Evolutionary conservation across 1,140 invertebrate genomes (phyloP).

Genomic region (Brachystomella parvula): DNA sequence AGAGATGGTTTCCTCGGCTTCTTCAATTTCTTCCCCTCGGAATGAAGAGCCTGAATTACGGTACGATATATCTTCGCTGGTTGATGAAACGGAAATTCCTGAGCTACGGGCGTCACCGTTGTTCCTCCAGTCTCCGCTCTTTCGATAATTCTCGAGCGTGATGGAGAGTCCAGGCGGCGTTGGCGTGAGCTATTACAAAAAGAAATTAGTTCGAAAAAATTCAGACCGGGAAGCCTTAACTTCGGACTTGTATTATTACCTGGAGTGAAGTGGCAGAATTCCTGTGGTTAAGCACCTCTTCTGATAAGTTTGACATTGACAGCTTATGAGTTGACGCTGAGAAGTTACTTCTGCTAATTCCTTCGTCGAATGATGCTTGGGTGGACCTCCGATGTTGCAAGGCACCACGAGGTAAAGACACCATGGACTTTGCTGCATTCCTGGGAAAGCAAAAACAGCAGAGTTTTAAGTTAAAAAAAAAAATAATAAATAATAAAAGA

Average conservation of each 20-base stretch:
- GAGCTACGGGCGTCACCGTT: constrained; percentile 35
- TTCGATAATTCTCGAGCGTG: constrained; percentile 33
- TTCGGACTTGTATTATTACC: neutral
- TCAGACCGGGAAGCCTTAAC: constrained; percentile 3
- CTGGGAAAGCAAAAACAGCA: constrained; percentile 1
- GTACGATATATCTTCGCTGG: constrained; percentile 28
- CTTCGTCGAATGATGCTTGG: constrained; percentile 15
- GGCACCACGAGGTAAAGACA: constrained; percentile 5
- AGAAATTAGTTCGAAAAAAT: neutral
- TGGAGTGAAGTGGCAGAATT: neutral
- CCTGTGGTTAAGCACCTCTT: neutral
- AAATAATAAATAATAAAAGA: neutral
- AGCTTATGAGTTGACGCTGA: neutral
- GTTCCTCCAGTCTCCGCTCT: constrained; percentile 37
- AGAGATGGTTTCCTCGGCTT: neutral
- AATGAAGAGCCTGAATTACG: constrained; percentile 26
- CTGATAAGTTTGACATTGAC: no score
- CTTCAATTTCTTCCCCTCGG: constrained; percentile 9
- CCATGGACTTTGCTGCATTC: constrained; percentile 15
- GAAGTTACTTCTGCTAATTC: neutral
- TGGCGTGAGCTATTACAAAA: constrained; percentile 16
- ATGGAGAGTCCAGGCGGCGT: constrained; percentile 24
- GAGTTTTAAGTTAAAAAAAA: neutral
- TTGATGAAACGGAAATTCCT: constrained; percentile 27
- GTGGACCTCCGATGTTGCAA: constrained; percentile 18